A percentile compares a stretch with the other conserved stretches of the same genome.
These are phyloP conservation scores for Canis aureus DNA, from an alignment of 2,113 vertebrate species.

Conservation along the genomic window DNA sequence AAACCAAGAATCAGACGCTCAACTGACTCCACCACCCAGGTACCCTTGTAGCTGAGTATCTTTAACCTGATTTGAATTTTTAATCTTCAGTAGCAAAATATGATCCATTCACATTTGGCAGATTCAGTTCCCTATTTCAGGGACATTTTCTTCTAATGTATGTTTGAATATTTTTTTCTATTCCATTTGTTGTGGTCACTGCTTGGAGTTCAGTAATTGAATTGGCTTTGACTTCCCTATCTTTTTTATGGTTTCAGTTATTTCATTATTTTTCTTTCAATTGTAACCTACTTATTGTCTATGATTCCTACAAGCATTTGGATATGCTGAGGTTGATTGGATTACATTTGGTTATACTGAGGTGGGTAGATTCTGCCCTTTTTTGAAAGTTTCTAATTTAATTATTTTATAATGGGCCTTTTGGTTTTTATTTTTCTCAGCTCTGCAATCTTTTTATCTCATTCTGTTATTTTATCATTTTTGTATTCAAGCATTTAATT, in stretches of 20 bases:
- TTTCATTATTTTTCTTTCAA: not conserved
- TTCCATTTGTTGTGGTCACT: not conserved
- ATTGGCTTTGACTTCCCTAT: not conserved
- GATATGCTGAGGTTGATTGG: too few relatives aligned
- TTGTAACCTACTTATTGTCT: not conserved
- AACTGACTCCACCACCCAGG: too few relatives aligned
- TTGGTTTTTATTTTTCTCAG: not conserved
- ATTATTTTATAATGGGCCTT: not conserved
- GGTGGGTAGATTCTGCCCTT: not conserved
- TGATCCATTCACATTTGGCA: slow-evolving; percentile 4
- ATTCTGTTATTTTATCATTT: not conserved
- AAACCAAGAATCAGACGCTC: too few relatives aligned
- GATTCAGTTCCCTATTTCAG: not conserved
- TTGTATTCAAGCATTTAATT: not conserved
- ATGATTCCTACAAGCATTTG: not conserved
- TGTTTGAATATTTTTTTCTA: not conserved
- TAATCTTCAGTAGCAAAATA: not conserved
- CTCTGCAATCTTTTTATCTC: not conserved
- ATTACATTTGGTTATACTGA: too few relatives aligned
- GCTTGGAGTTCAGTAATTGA: not conserved
- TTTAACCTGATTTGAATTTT: not conserved
- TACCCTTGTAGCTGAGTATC: not conserved
- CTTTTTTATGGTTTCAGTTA: not conserved
- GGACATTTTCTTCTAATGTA: not conserved
- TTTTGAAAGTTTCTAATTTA: not conserved